Conservation (phyloP, 2,113 vertebrate species). For the Callionymus lyra region DNA sequence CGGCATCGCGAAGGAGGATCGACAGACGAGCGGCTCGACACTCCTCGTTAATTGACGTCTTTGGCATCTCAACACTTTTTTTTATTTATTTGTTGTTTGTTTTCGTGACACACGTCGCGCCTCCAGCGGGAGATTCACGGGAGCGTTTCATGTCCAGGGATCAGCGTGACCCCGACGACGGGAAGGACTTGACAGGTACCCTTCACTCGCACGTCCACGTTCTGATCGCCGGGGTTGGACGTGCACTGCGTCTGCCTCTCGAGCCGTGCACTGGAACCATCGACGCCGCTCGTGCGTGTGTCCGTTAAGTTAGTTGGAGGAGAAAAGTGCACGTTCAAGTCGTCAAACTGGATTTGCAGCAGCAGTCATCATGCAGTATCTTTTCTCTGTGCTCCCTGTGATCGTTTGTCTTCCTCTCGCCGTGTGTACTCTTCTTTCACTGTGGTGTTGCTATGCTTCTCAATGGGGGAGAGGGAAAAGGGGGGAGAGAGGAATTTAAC, state of each 20-base stretch:
- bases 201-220: constrained; percentile 23
- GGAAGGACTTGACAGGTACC: constrained; percentile 66
- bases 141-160: constrained; percentile 45
- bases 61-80: constrained; percentile 33
- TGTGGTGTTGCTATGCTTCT: constrained; percentile 48
- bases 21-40: constrained; percentile 41
- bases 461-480: constrained; percentile 15
- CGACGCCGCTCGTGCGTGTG: background rate
- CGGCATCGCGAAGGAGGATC: constrained; percentile 50
- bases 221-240: constrained; percentile 37
- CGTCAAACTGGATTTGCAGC: constrained; percentile 52
- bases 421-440: constrained; percentile 55
- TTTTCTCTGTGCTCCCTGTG: constrained; percentile 29
- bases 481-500: constrained; percentile 6
- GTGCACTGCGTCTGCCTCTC: constrained; percentile 43
- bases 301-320: background rate
- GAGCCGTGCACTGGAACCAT: constrained; percentile 51
- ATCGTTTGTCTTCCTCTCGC: constrained; percentile 56
- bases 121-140: background rate
- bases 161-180: constrained; percentile 66
- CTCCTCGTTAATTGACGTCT: constrained; percentile 20
- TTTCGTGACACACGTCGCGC: background rate
- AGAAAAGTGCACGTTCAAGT: constrained; percentile 39
- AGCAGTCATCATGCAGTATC: constrained; percentile 56
- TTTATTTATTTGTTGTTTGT: too few relatives aligned